A percentile compares a stretch with the other conserved stretches of the same genome.
These are phyloP conservation scores for Emydoidea blandingii DNA, from an alignment of 2,797 vertebrate genomes.

Conservation along the genomic window DNA sequence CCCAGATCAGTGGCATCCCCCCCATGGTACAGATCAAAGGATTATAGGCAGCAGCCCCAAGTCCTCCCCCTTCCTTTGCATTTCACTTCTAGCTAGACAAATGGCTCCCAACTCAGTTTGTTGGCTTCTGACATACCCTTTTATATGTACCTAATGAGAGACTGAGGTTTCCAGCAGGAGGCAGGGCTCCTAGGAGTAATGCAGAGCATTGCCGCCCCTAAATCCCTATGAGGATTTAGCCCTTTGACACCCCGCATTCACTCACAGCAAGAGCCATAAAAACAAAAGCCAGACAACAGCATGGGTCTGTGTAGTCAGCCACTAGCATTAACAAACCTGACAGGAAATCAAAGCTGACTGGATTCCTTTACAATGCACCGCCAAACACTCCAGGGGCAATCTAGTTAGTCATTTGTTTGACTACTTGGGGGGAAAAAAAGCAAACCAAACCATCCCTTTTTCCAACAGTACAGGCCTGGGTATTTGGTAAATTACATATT, in stretches of 20 bases:
- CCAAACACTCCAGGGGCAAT: constrained; percentile 70
- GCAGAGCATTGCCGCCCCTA: too few relatives aligned
- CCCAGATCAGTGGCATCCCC: too few relatives aligned
- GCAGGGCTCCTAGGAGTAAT: neutral
- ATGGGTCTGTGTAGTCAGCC: constrained; percentile 40
- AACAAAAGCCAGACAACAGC: constrained; percentile 57
- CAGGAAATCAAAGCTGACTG: constrained; percentile 73
- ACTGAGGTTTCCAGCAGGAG: neutral
- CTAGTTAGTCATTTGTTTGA: constrained; percentile 73
- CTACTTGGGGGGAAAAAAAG: constrained; percentile 61
- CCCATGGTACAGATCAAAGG: too few relatives aligned
- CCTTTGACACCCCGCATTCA: neutral
- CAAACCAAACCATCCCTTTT: constrained; percentile 37
- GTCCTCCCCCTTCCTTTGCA: too few relatives aligned
- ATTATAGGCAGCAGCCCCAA: too few relatives aligned
- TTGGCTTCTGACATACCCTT: neutral
- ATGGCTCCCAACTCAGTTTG: too few relatives aligned
- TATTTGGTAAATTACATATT: neutral
- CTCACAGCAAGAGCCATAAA: neutral
- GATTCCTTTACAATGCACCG: constrained; percentile 56
- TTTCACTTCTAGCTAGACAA: too few relatives aligned
- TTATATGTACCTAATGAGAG: neutral
- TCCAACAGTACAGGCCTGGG: neutral
- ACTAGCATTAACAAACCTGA: constrained; percentile 50
- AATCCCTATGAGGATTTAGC: neutral